Conservation (phyloP, 2,888 invertebrate species). For the Pyrrhia umbra region DNA sequence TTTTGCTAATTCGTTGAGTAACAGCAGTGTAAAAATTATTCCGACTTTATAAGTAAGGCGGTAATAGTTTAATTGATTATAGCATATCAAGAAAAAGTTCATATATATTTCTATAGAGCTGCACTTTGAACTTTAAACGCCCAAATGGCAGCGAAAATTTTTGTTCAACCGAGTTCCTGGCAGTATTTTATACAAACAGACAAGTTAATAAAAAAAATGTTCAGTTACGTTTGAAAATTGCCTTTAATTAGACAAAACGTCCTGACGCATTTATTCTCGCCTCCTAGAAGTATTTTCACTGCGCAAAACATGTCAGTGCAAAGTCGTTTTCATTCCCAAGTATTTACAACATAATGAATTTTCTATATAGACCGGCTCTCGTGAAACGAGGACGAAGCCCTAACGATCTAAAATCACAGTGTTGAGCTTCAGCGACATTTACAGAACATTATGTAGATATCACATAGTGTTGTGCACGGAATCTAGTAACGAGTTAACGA, state of each 20-base stretch:
- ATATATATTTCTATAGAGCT: no score
- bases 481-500: slow-evolving; percentile 73
- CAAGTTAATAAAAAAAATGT: no score
- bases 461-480: slow-evolving; percentile 67
- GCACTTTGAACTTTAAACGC: no score
- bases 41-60: no score
- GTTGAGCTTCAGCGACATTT: slow-evolving; percentile 60
- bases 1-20: no score
- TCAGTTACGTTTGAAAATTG: not conserved
- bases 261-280: slow-evolving; percentile 19
- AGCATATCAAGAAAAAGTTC: no score
- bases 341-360: slow-evolving; percentile 46
- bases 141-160: no score
- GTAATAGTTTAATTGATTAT: no score
- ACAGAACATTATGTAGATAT: slow-evolving; percentile 51
- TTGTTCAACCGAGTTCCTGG: no score
- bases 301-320: slow-evolving; percentile 14
- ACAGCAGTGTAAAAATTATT: no score
- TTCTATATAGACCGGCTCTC: slow-evolving; percentile 49
- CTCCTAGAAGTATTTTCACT: slow-evolving; percentile 29
- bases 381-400: slow-evolving; percentile 46
- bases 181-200: no score
- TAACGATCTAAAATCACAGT: slow-evolving; percentile 64
- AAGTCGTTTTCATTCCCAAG: slow-evolving; percentile 50
- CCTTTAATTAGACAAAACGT: not conserved